Percentiles rank a stretch among this genome's conserved stretches.
phyloP scores from a whole-genome alignment of 2,888 invertebrate species.

The Uropetala carovei region DNA sequence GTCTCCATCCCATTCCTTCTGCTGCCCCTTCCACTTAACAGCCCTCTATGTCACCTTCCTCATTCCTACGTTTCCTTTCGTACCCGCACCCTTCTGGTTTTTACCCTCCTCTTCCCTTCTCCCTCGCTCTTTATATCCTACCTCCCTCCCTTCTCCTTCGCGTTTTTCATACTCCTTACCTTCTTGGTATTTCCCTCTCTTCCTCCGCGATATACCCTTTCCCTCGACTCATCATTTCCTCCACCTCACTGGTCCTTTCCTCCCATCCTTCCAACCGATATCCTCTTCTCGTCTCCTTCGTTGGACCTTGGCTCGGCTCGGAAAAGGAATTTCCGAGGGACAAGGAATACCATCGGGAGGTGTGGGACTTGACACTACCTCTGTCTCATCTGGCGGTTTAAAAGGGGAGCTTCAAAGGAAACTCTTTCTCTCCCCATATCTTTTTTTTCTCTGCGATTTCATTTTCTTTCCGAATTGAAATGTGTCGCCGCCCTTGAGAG shows the following conservation, averaged over 20 bases:
- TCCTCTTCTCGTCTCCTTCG: neutral
- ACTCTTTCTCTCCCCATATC: neutral
- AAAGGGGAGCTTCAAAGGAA: slow-evolving; percentile 15
- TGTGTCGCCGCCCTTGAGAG: slow-evolving; percentile 20
- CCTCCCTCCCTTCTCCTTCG: neutral
- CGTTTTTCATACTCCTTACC: neutral
- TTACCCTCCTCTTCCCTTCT: neutral
- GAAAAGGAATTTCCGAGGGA: slow-evolving; percentile 19
- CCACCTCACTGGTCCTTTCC: neutral
- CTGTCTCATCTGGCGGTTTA: slow-evolving; percentile 1
- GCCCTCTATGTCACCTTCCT: neutral
- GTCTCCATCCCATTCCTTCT: neutral
- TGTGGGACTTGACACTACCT: neutral
- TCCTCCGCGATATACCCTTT: neutral
- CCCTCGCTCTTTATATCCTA: slow-evolving; percentile 2
- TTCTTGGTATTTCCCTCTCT: neutral
- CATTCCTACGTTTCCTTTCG: neutral
- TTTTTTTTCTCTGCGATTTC: neutral
- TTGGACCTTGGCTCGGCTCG: neutral
- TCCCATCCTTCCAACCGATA: neutral
- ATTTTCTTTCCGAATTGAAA: slow-evolving; percentile 32
- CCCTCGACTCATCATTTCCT: neutral
- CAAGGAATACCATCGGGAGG: neutral
- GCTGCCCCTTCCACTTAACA: neutral
- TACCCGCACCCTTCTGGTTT: neutral